Percentiles rank a stretch among this genome's conserved stretches.
Evolutionary conservation across 1,140 invertebrate species (phyloP).

Genomic region (Caenorhabditis tropicalis): DNA sequence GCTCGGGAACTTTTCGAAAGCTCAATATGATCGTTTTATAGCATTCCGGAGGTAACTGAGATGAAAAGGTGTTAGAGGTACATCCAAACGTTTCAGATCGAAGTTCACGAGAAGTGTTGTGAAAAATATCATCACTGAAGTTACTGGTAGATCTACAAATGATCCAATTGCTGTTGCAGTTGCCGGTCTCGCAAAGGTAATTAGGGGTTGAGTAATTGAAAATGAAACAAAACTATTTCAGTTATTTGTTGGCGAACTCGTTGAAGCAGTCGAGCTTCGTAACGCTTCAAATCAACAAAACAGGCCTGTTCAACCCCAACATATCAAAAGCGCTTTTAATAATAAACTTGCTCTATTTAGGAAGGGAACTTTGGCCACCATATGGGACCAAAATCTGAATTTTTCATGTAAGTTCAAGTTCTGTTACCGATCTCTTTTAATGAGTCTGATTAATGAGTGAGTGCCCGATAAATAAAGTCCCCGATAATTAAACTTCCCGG

Average conservation of each 20-base stretch:
- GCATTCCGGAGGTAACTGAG: constrained; percentile 42
- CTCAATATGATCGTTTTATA: constrained; percentile 45
- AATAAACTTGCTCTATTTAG: background rate
- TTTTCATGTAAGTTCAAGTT: background rate
- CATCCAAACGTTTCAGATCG: background rate
- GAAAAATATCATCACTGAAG: constrained; percentile 1
- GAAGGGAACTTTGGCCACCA: constrained; percentile 37
- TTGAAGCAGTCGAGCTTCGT: constrained; percentile 52
- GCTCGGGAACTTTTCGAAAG: constrained; percentile 49
- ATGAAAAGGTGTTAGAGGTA: background rate
- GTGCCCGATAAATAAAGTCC: no score
- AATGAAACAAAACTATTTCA: background rate
- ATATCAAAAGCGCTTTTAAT: constrained; percentile 35
- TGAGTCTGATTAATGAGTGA: no score
- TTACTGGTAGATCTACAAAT: background rate
- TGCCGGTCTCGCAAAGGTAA: constrained; percentile 50
- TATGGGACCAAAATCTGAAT: constrained; percentile 2
- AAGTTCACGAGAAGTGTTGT: background rate
- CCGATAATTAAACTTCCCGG: no score
- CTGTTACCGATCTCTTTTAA: background rate
- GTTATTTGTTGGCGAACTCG: constrained; percentile 51
- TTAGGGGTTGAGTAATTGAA: background rate
- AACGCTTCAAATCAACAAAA: background rate
- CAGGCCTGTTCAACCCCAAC: constrained; percentile 49
- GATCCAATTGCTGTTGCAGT: constrained; percentile 50